Base-by-base conservation (phyloP, 2,888 invertebrate genomes). In the Pseudoips prasinana region DNA sequence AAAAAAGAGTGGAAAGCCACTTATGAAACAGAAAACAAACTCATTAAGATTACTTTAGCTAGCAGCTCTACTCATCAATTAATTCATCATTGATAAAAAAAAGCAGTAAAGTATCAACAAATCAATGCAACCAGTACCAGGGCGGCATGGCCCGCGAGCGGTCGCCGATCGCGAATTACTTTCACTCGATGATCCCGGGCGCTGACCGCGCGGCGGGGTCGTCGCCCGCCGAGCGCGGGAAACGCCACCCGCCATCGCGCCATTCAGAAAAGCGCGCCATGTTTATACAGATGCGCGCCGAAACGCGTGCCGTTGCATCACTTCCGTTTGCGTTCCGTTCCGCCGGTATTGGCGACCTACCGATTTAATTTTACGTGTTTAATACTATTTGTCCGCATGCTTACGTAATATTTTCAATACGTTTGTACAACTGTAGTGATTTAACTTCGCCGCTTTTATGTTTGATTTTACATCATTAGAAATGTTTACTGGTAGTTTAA, bases 271-370 rank as follows among this genome's bases (percentile, higher is more conserved):
- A 81, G 75, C 80, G 73, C 77, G 81, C 79, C 78, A 72, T 86
- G 85, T 87, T 87, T 87, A 85, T 84, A 85, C 87, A 86, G 87
- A 86, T 86, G 87, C 79, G 76, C 82, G 77, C 85, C 85, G 81
- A 84, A 86, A 83, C 81, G 82, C 79, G 79, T 69, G 73, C 73
- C 66, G 74, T 87, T 86, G 80, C 87, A 85, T 86, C 86, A 86
- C 85, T 85, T 86, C 86, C 87, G 86, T 71, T 79, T 77, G 67
- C 79, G 84, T 81, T 83, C 76, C 79, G 81, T 82, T 83, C 73
- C 65, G 70, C 73, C 72, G 75, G 67, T 66, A 65, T 73, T 68
- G 64, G 60, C 68, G 71, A 69, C 72, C 73, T 71, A 76, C 75
- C 66, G 69, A 75, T 75, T 72, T 73, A 71, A 66, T 73, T 74